These are phyloP conservation scores for Oxyura jamaicensis DNA, from an alignment of 2,113 vertebrate genomes.

Conservation along the genomic window DNA sequence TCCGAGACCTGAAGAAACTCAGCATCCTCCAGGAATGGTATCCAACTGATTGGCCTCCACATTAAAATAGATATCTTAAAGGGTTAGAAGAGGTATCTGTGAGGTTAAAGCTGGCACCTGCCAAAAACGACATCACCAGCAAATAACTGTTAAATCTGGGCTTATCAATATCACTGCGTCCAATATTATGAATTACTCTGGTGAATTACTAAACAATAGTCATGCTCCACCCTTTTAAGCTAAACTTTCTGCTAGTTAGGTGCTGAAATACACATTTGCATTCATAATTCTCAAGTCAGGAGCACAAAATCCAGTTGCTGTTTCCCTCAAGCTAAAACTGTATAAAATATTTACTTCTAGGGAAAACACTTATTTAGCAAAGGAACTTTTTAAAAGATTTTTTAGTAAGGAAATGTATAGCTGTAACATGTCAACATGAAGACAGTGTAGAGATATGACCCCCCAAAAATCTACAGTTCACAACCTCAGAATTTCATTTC, in stretches of 20 bases:
- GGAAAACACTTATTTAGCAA: neutral
- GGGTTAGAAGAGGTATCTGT: neutral
- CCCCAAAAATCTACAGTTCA: neutral
- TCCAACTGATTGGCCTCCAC: neutral
- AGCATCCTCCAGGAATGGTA: neutral
- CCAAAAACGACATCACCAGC: neutral
- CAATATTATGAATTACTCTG: neutral
- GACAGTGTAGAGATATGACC: neutral
- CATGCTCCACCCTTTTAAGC: neutral
- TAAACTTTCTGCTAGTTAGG: neutral
- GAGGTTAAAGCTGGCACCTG: neutral
- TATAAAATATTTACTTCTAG: neutral
- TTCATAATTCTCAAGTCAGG: neutral
- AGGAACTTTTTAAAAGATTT: neutral
- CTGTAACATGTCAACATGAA: neutral
- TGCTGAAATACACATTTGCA: neutral
- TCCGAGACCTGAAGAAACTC: neutral
- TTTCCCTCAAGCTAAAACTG: neutral
- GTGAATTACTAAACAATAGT: slow-evolving; percentile 22
- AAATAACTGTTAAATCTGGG: neutral
- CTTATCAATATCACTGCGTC: neutral
- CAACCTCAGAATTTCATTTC: neutral
- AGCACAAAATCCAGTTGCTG: neutral
- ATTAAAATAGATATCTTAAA: neutral
- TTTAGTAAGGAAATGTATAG: neutral